phyloP scores from a whole-genome alignment of 1,140 invertebrate genomes.

The Lithobius niger region DNA sequence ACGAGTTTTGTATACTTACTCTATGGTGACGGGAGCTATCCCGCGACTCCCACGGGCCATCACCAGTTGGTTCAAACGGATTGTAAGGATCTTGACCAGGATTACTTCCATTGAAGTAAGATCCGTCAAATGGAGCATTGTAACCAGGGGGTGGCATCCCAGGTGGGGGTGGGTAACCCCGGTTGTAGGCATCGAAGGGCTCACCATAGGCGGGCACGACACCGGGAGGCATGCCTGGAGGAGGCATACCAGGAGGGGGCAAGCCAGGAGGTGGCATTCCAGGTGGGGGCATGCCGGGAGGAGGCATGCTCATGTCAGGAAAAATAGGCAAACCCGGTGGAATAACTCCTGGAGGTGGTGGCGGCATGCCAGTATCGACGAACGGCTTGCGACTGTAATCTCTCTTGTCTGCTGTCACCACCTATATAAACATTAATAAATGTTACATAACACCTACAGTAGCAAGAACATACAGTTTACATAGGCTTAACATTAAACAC shows the following conservation, averaged over 20 bases:
- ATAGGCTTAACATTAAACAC: too few relatives aligned
- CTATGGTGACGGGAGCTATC: slow-evolving; percentile 2
- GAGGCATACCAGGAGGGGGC: slow-evolving; percentile 38
- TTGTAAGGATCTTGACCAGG: slow-evolving; percentile 37
- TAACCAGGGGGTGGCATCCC: not conserved
- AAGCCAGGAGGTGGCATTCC: slow-evolving; percentile 30
- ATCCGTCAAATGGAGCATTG: slow-evolving; percentile 3
- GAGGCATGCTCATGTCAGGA: slow-evolving; percentile 49
- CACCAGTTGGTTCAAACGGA: slow-evolving; percentile 4
- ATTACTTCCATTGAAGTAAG: not conserved
- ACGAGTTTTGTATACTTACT: slow-evolving; percentile 5
- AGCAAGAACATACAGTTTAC: too few relatives aligned
- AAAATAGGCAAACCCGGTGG: slow-evolving; percentile 30
- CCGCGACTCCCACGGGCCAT: slow-evolving; percentile 7
- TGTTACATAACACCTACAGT: slow-evolving; percentile 5
- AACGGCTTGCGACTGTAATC: slow-evolving; percentile 55
- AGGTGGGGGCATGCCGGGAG: slow-evolving; percentile 40
- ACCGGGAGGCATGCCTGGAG: slow-evolving; percentile 26
- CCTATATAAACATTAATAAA: slow-evolving; percentile 30
- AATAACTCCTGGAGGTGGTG: slow-evolving; percentile 12
- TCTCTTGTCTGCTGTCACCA: slow-evolving; percentile 71
- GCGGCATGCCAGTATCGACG: slow-evolving; percentile 13
- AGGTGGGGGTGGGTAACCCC: slow-evolving; percentile 8
- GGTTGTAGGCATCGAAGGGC: slow-evolving; percentile 6
- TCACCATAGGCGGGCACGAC: slow-evolving; percentile 23